Evolutionary conservation across 2,888 invertebrate genomes (phyloP).

Genomic region (Campoletis raptor): DNA sequence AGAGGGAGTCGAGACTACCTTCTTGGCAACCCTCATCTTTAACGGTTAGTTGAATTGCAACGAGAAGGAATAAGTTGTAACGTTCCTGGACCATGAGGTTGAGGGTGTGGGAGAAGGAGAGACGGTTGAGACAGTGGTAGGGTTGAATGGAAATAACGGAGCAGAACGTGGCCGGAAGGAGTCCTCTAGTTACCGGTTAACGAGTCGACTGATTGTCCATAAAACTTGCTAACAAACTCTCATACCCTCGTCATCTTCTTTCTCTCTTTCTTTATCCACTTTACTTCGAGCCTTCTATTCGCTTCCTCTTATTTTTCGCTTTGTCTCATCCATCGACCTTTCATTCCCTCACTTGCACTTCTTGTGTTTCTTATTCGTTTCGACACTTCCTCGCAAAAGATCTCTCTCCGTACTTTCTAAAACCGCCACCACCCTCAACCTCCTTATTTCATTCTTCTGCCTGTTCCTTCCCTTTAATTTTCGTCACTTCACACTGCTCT

Average conservation of each 20-base stretch:
- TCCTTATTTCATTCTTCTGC: slow-evolving; percentile 34
- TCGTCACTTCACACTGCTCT: slow-evolving; percentile 52
- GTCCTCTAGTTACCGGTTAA: slow-evolving; percentile 78
- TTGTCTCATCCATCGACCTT: slow-evolving; percentile 51
- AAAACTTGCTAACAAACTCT: slow-evolving; percentile 81
- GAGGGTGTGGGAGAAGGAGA: background rate
- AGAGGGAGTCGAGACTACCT: slow-evolving; percentile 41
- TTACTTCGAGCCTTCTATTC: slow-evolving; percentile 18
- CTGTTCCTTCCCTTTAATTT: slow-evolving; percentile 57
- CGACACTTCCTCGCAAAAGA: slow-evolving; percentile 21
- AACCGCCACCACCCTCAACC: slow-evolving; percentile 21
- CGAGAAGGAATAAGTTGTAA: slow-evolving; percentile 49
- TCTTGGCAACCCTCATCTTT: slow-evolving; percentile 45
- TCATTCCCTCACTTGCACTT: slow-evolving; percentile 33
- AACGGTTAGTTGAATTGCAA: slow-evolving; percentile 53
- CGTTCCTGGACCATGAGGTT: slow-evolving; percentile 30
- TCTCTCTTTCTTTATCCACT: slow-evolving; percentile 19
- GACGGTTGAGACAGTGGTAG: slow-evolving; percentile 29
- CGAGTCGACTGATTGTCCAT: slow-evolving; percentile 81
- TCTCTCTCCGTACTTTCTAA: background rate
- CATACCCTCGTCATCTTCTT: slow-evolving; percentile 41
- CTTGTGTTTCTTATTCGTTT: slow-evolving; percentile 43
- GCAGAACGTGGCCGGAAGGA: slow-evolving; percentile 73
- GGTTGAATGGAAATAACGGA: slow-evolving; percentile 78
- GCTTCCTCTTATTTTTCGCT: slow-evolving; percentile 62